Evolutionary conservation across 2,888 invertebrate species (phyloP), one percentile per base, ranked within the genome.

Genomic region (Malachius bipustulatus): DNA sequence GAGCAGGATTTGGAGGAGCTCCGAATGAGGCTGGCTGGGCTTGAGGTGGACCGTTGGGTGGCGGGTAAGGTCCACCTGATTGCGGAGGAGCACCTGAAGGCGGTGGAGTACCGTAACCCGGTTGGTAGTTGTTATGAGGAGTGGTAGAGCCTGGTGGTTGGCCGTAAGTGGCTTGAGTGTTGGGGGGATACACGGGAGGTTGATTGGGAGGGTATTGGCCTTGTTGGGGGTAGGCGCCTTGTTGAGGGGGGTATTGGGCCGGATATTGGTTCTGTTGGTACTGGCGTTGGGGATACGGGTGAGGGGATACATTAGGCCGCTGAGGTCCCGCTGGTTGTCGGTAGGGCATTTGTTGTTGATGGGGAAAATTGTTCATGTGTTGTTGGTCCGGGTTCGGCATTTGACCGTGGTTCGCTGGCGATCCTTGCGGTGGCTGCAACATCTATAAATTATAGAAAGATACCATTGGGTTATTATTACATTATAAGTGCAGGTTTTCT

Each of bases 201-300:
- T 74, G 77, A 44, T 75, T 77, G 15, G 77, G 75, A 27, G 77
- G 70, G 51, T 77, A 76, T 39, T 68, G 67, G 37, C 67, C 69
- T 33, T 76, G 76, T 35, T 77, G 77, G 9, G 77, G 77, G 60
- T 79, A 78, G 16, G 71, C 70, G 36, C 70, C 71, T 53, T 78
- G 79, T 50, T 76, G 77, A 34, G 77, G 77, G 29, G 78, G 77
- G 56, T 76, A 78, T 32, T 64, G 62, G 6, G 64, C 69, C 1
- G 75, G 74, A 49, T 75, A 75, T 50, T 76, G 76, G 47, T 71
- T 75, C 56, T 78, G 80, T 39, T 75, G 75, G 51, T 75, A 75
- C 26, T 73, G 73, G 49, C 78, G 66, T 52, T 77, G 78, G 4
- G 73, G 73, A 57, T 77, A 78, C 12, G 73, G 74, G 51, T 77